Percentiles rank a stretch among this genome's conserved stretches.
phyloP scores from a whole-genome alignment of 2,113 vertebrate species.

The Ailurus styani region DNA sequence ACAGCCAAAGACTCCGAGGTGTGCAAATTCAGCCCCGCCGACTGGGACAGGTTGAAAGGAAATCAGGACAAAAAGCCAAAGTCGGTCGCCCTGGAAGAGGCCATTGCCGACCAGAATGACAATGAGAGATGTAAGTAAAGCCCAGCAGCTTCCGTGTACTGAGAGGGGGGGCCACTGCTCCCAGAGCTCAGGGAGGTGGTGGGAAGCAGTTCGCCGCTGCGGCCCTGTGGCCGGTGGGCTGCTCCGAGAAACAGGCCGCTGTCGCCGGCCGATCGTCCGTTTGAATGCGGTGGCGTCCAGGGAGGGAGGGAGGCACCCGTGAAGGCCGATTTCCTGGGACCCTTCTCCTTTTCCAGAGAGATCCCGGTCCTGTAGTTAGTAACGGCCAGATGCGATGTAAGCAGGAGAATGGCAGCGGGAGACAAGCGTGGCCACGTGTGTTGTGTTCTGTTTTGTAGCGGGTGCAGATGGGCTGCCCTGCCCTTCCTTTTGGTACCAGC shows the following conservation, averaged over 20 bases:
- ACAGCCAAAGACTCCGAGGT: conserved; percentile 89
- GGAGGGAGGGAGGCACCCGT: neutral
- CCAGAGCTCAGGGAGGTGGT: neutral
- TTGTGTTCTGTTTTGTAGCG: neutral
- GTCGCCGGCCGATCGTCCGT: neutral
- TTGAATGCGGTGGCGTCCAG: neutral
- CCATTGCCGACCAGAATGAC: conserved; percentile 83
- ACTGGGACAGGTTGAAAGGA: conserved; percentile 90
- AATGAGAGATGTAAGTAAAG: conserved; percentile 84
- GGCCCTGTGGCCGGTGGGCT: neutral
- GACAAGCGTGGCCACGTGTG: neutral
- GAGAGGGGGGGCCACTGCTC: neutral
- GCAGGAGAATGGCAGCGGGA: neutral
- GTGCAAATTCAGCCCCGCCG: conserved; percentile 85
- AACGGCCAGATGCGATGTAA: neutral
- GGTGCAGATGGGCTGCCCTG: neutral
- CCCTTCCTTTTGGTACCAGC: neutral
- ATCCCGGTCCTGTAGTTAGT: neutral
- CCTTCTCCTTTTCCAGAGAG: neutral
- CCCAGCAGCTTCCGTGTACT: neutral
- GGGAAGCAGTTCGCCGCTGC: neutral
- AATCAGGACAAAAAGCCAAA: conserved; percentile 86
- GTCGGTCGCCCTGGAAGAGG: conserved; percentile 83
- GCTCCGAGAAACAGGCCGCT: neutral
- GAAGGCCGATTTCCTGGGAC: neutral